Conservation (phyloP, 2,888 invertebrate genomes). For the Zygothrica quintamaculata region DNA sequence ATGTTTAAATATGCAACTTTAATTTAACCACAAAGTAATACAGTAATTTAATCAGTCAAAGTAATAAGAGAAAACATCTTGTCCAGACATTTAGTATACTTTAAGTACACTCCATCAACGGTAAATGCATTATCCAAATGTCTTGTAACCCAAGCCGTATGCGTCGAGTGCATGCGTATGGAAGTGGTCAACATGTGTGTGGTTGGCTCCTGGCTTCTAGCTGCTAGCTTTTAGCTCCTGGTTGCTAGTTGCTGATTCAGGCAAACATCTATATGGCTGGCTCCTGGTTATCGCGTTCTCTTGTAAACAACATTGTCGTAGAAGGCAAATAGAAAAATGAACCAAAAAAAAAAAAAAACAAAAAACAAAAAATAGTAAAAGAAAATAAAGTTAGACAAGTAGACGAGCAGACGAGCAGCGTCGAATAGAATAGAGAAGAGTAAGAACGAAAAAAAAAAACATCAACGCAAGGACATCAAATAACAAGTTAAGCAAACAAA, state of each 20-base stretch:
- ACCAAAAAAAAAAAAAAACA: no score
- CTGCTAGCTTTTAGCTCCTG: conserved; percentile 16
- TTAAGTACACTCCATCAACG: conserved; percentile 38
- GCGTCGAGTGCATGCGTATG: conserved; percentile 20
- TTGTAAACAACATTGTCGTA: conserved; percentile 59
- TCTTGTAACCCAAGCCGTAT: background rate
- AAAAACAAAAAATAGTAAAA: no score
- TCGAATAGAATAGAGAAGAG: no score
- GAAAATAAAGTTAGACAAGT: no score
- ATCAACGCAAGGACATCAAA: conserved; percentile 59
- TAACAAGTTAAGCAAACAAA: conserved; percentile 68
- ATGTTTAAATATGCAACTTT: conserved; percentile 49
- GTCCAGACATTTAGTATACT: conserved; percentile 34
- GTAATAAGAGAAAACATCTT: background rate
- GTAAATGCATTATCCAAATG: conserved; percentile 67
- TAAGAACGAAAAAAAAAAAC: no score
- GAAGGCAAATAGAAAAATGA: conserved; percentile 63
- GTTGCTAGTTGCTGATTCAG: no score
- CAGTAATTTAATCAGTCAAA: no score
- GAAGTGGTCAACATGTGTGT: conserved; percentile 54
- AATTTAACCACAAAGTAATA: conserved; percentile 71
- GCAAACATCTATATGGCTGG: no score
- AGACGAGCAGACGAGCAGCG: no score
- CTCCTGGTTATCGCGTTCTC: conserved; percentile 48
- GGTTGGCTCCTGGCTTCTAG: background rate